Evolutionary conservation across 2,797 vertebrate species (phyloP), one percentile per base, ranked within the genome.

Genomic region (Australoheros facetus): DNA sequence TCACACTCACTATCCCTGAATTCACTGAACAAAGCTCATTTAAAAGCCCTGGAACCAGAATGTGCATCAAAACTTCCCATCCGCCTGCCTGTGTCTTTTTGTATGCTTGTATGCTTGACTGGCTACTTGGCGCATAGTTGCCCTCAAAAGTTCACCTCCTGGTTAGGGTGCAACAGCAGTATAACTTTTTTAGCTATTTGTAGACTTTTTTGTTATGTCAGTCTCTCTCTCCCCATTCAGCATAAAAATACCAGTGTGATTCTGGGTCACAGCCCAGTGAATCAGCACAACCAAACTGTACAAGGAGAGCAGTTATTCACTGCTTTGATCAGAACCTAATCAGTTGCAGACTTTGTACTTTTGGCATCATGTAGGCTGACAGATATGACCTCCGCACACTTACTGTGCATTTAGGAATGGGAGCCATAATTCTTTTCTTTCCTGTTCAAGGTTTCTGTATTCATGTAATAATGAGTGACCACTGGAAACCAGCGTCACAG

Each of bases 401-500:
- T 58, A 37, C 13, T 55, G 34, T 17, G 71, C 3, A 16, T 30
- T 59, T 73, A 39, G 56, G 23, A 81, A 51, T n/a, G n/a, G 71
- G 32, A 83, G 42, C 55, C 4, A 60, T 57, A 48, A 79, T 58
- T 79, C 26, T 79, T 66, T 80, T 71, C 23, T 75, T 88, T 84
- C 69, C 66, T 77, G 45, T 81, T 78, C 71, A 79, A 83, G 73
- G 73, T 87, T 81, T 78, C 66, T 58, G 30, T 78, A 66, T 82
- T 79, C 56, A 32, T 23, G 71, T 73, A 75, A 81, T 75, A 74
- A 89, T 82, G 75, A 79, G 17, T 3, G 11, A 69, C 17, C 64
- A 51, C 64, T 69, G 64, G 87, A 84, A 88, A 87, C 64, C 59
- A 71, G 30, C 66, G 54, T 88, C 86, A 87, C 71, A 51, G 56